Evolutionary conservation across 2,888 invertebrate species (phyloP).

Genomic region (Salticus scenicus): DNA sequence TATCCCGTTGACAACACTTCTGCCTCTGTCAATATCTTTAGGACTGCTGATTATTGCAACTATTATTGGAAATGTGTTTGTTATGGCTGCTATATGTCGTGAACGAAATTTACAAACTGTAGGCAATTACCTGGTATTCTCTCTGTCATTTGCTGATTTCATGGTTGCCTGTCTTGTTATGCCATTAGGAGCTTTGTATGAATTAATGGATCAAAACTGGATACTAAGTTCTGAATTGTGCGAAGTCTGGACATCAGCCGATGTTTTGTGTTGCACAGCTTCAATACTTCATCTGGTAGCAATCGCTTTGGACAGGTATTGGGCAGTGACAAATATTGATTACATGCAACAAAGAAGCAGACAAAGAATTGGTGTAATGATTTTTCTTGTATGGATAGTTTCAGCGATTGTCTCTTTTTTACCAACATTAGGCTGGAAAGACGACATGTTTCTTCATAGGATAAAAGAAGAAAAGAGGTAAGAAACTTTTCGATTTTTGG

Average conservation of each 20-base stretch:
- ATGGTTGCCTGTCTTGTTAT: constrained; percentile 97
- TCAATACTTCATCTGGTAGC: constrained; percentile 97
- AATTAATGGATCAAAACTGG: constrained; percentile 92
- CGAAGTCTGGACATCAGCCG: constrained; percentile 93
- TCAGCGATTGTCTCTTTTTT: constrained; percentile 77
- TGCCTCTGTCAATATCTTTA: constrained; percentile 9
- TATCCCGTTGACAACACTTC: neutral
- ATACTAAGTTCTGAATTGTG: constrained; percentile 92
- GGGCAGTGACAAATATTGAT: constrained; percentile 98
- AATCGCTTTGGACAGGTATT: constrained; percentile 96
- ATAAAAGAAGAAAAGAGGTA: constrained; percentile 71
- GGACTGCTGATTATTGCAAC: constrained; percentile 46
- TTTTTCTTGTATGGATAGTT: constrained; percentile 77
- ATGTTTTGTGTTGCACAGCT: constrained; percentile 95
- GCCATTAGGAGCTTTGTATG: constrained; percentile 93
- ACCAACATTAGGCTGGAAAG: constrained; percentile 77
- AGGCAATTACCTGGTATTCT: constrained; percentile 96
- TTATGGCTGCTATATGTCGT: constrained; percentile 95
- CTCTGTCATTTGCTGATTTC: constrained; percentile 96
- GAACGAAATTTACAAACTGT: constrained; percentile 95
- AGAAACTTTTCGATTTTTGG: neutral
- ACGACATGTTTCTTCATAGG: constrained; percentile 73
- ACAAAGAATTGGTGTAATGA: constrained; percentile 85
- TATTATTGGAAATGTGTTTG: constrained; percentile 90
- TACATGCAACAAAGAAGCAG: constrained; percentile 91